phyloP scores from a whole-genome alignment of 92 coral and sea anemone species.

The Palythoa grandis region DNA sequence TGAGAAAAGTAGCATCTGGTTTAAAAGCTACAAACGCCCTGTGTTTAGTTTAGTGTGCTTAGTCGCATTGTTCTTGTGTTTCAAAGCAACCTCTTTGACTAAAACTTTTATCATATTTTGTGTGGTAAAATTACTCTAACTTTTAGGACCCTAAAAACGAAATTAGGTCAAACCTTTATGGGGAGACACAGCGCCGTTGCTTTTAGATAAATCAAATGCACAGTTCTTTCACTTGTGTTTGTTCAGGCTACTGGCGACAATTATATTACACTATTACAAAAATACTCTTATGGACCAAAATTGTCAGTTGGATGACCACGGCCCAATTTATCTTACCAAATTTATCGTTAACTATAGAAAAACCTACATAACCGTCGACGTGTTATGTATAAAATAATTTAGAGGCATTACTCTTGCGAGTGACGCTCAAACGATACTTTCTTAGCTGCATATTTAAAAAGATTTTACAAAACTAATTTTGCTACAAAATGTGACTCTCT shows the following conservation, averaged over 20 bases:
- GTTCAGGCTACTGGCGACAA: constrained; percentile 53
- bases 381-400: constrained; percentile 46
- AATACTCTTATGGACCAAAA: constrained; percentile 46
- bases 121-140: too few relatives aligned
- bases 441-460: constrained; percentile 54
- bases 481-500: constrained; percentile 83
- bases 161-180: not conserved
- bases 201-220: constrained; percentile 16
- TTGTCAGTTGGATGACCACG: constrained; percentile 22
- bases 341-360: constrained; percentile 71
- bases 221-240: constrained; percentile 7
- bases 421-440: constrained; percentile 5
- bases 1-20: not conserved
- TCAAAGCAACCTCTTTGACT: not conserved
- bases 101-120: not conserved
- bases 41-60: not conserved
- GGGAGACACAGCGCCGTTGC: not conserved
- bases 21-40: not conserved
- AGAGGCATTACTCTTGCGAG: constrained; percentile 27
- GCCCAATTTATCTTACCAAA: constrained; percentile 59
- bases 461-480: constrained; percentile 95
- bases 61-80: not conserved
- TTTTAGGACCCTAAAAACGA: not conserved
- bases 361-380: constrained; percentile 27
- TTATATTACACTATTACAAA: constrained; percentile 45